Base-by-base conservation (phyloP, 2,797 vertebrate species). In the Pelobates cultripes region DNA sequence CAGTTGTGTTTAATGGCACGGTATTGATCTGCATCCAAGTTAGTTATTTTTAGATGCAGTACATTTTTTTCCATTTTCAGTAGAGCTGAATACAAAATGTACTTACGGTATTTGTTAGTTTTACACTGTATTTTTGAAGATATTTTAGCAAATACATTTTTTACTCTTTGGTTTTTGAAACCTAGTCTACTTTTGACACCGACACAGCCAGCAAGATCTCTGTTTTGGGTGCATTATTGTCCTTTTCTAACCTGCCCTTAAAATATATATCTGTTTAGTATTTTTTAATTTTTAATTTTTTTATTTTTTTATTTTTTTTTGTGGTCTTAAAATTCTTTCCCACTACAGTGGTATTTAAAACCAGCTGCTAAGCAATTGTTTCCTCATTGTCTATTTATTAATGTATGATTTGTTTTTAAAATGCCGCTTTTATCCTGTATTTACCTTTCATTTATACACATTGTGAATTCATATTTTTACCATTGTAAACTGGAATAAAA, bases 361-460 rank as follows among this genome's bases (percentile, higher is more conserved):
- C 88, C 88, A 91, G 90, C 88, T 91, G 87, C 89, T 88, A 88
- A 87, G 86, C 88, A 87, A 77, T 69, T 85, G 74, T 78, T 85
- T 87, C 88, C 86, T 88, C 84, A 87, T 79, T 90, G 86, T 86
- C 87, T 91, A 89, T 91, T 89, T 90, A 91, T 90, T 90, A 89
- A 86, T 85, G 84, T 86, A 87, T 89, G 87, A 88, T 75, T 76
- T 77, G 71, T 87, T 91, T 91, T 90, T 90, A 90, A 90, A 86
- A 89, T 87, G 84, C 88, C 87, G 86, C 85, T 90, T 91, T 88
- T 86, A 89, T 90, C 89, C 89, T 86, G 81, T 88, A 89, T 88
- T 90, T 89, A 84, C 85, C 61, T 87, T 89, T 80, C 85, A 81
- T 87, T 89, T 87, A 87, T 80, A 89, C 80, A 73, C 69, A 85